Conservation (phyloP, 2,113 vertebrate species). For the Drymodes brunneopygia region DNA sequence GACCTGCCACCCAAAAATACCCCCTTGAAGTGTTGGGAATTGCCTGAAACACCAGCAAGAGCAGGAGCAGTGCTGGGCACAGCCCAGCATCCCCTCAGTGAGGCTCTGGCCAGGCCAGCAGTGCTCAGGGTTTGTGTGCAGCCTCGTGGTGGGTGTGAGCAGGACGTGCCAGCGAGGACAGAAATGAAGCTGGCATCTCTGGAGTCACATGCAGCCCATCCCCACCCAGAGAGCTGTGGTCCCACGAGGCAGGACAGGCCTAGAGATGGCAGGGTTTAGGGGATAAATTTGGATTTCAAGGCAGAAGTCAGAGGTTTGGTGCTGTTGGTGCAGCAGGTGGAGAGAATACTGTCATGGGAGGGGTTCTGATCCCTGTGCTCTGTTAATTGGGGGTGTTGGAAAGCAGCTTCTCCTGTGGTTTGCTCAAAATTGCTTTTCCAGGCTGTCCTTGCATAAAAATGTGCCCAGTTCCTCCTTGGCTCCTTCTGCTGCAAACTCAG, state of each 20-base stretch:
- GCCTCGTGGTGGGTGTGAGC: neutral
- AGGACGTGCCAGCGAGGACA: accelerated
- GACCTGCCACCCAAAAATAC: neutral
- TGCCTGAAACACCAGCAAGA: accelerated
- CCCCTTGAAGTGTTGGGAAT: neutral
- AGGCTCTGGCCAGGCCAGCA: neutral
- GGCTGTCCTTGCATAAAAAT: neutral
- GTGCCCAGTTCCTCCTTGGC: neutral
- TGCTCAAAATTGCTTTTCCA: neutral
- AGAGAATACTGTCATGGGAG: accelerated
- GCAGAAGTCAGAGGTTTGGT: neutral
- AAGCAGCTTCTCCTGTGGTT: neutral
- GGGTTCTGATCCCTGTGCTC: neutral
- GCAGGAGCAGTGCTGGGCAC: neutral
- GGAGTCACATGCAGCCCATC: accelerated
- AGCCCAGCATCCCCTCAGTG: neutral
- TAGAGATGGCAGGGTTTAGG: accelerated
- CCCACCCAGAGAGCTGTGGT: neutral
- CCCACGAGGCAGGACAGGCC: neutral
- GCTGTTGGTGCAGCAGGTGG: neutral
- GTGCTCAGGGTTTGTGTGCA: neutral
- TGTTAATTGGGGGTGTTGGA: accelerated
- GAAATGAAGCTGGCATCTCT: neutral
- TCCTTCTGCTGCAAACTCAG: neutral
- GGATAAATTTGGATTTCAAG: neutral